These are phyloP conservation scores for Azemiops feae DNA, from an alignment of 2,113 vertebrate genomes.

Conservation along the genomic window DNA sequence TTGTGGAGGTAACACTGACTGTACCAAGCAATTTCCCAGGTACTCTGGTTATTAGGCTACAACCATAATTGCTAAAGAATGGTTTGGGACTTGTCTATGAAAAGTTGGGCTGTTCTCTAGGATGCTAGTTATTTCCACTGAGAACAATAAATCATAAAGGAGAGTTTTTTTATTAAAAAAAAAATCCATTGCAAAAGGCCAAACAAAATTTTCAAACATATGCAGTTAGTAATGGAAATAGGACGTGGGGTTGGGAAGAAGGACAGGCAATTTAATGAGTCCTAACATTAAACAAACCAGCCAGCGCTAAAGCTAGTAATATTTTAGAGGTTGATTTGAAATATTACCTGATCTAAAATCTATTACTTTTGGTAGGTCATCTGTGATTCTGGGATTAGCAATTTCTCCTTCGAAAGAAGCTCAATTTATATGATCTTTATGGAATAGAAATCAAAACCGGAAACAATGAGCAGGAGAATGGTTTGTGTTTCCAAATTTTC, in stretches of 20 bases:
- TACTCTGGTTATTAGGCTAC: not conserved
- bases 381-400: not conserved
- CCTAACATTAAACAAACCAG: not conserved
- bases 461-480: not conserved
- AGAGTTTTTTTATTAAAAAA: not conserved
- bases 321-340: not conserved
- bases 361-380: not conserved
- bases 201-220: not conserved
- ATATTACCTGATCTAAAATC: not conserved
- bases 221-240: not conserved
- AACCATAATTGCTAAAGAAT: not conserved
- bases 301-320: not conserved
- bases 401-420: not conserved
- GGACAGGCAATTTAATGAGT: not conserved
- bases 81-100: not conserved
- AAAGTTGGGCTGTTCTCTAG: not conserved
- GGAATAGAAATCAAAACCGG: not conserved
- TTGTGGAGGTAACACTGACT: constrained; percentile 6
- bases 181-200: not conserved
- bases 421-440: not conserved
- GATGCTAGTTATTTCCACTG: not conserved
- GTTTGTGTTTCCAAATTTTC: not conserved
- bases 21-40: constrained; percentile 1
- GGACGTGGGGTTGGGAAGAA: not conserved
- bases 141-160: not conserved